Evolutionary conservation across 2,888 invertebrate species (phyloP).

Genomic region (Drosophila multiciliata): DNA sequence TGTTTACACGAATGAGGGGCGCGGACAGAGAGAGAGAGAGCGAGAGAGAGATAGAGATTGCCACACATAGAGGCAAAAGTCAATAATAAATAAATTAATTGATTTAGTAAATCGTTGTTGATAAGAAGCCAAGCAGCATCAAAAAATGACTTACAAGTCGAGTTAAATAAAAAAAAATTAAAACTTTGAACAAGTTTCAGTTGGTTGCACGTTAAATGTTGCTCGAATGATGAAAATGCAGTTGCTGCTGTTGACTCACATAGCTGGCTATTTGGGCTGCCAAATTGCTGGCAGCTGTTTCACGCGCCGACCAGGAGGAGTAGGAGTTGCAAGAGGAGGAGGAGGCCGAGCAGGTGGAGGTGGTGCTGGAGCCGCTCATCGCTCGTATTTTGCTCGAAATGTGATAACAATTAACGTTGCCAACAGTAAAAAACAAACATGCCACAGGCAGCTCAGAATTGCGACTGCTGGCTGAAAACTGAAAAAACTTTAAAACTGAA

Average conservation of each 20-base stretch:
- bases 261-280: constrained; percentile 81
- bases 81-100: constrained; percentile 77
- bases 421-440: constrained; percentile 69
- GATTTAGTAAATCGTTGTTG: constrained; percentile 66
- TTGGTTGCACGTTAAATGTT: constrained; percentile 40
- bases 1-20: constrained; percentile 47
- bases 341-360: not conserved
- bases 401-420: constrained; percentile 63
- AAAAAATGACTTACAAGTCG: constrained; percentile 26
- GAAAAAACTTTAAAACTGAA: constrained; percentile 27
- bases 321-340: not conserved
- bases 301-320: constrained; percentile 31
- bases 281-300: constrained; percentile 58
- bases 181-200: constrained; percentile 45
- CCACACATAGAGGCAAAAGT: constrained; percentile 55
- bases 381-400: constrained; percentile 49
- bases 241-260: constrained; percentile 69
- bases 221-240: constrained; percentile 9
- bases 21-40: constrained; percentile 42
- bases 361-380: constrained; percentile 48
- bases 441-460: constrained; percentile 71
- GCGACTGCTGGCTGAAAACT: constrained; percentile 55
- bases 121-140: constrained; percentile 50
- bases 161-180: constrained; percentile 39
- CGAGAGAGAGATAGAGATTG: constrained; percentile 63